Base-by-base conservation (phyloP, 2,888 invertebrate species). In the Sarcophaga rosellei region DNA sequence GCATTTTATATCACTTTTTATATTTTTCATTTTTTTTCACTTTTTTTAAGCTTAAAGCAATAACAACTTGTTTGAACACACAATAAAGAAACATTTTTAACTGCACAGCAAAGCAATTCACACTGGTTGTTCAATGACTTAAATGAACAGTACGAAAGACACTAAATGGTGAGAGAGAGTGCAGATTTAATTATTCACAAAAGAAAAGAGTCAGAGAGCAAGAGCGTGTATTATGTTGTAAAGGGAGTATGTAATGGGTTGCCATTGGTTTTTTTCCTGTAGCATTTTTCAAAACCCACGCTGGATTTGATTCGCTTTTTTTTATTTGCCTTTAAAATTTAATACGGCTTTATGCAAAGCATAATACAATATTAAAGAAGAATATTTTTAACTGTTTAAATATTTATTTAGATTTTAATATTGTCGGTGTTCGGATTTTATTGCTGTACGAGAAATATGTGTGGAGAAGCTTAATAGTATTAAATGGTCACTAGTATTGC, bases 401-500 rank as follows among this genome's bases (percentile, higher is more conserved):
- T 75, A 81, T 68, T 81, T 81, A 35, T 78, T 62, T 62, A 53
- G 12, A 63, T 59, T 59, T 45, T 6, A 10, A 12, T 45, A n/a
- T 61, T 66, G 25, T 25, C 62, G 59, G 44, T 68, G 20, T 17
- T 47, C 47, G 3, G 63, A 65, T 73, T 11, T 63, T 70, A 11
- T 25, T 62, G 45, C 25, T 25, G n/a, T 61, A n/a, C 6, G 4
- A 70, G 47, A 69, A 69, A 47, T 59, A 17, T 65, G 44, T 66
- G 65, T 59, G 70, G 62, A 68, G 61, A 81, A 75, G 74, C 59
- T 35, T 1, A 59, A 77, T 47, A 15, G 70, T 59, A 17, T 59
- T 72, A 35, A 77, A 77, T 63, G n/a, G 21, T 44, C 72, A 73
- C 73, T 78, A 73, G 35, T 1, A 70, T 81, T 81, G 63, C 53